Evolutionary conservation across 2,797 vertebrate species (phyloP).

Genomic region (Myotis myotis): DNA sequence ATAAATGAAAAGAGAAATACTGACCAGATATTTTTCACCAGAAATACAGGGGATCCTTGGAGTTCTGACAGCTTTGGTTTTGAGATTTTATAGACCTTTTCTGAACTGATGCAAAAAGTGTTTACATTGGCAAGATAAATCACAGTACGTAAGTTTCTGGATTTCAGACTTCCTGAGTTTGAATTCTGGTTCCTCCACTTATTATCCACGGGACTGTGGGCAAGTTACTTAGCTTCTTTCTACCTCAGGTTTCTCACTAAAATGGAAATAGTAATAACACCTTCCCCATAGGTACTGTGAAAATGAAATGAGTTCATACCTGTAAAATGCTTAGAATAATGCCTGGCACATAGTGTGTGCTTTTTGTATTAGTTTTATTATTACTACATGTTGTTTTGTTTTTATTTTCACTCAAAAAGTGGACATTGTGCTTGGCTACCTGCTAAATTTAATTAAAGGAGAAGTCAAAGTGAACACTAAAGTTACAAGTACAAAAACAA

Average conservation of each 20-base stretch:
- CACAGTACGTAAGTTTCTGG: neutral
- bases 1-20: neutral
- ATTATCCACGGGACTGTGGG: neutral
- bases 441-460: slow-evolving; percentile 59
- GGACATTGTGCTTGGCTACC: neutral
- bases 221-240: neutral
- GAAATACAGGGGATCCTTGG: neutral
- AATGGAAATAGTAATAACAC: neutral
- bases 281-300: neutral
- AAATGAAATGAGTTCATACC: neutral
- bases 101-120: neutral
- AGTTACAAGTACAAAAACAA: neutral
- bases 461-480: slow-evolving; percentile 69
- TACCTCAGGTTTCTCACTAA: neutral
- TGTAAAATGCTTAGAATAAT: neutral
- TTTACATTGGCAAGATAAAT: neutral
- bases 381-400: neutral
- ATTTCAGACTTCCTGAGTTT: neutral
- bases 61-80: neutral
- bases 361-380: neutral
- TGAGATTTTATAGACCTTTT: neutral
- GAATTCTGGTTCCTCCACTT: neutral
- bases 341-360: neutral
- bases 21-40: neutral
- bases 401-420: neutral